Base-by-base conservation (phyloP, 2,888 invertebrate genomes). In the Eueremaeus valkanovi region DNA sequence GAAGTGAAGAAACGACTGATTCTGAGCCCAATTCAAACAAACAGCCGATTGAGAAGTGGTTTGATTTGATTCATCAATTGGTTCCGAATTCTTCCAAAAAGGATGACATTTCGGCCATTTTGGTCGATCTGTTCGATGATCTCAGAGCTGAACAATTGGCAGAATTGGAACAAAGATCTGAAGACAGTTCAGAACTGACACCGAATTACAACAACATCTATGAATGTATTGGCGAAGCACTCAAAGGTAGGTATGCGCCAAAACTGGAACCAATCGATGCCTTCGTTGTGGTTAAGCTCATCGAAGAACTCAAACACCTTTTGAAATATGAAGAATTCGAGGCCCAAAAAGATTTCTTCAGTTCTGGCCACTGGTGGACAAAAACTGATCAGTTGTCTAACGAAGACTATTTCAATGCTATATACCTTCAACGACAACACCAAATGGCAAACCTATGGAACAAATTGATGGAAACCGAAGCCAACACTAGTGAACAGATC, bases 11-110 rank as follows among this genome's bases (percentile, higher is more conserved):
- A 21, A 68, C 31, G 11, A 1, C 21, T 36, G 36, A 40, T 9
- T 6, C 40, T 1, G 68, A 68, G 2, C 13, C 68, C 2, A 68
- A 68, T n/a, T 18, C 40, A 8, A 8, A 21, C 3, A 68, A 68
- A 42, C 68, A 68, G 24, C 68, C 68, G 9, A 68, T 68, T 40
- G 68, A 68, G 68, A 68, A 68, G 42, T 68, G 68, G 68, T 40
- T 68, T 40, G 68, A 68, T 42, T n/a, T 68, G 8, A 40, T 68
- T 3, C 68, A 68, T 40, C 40, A 40, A 36, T n/a, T 33, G 21
- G n/a, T 68, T 24, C 68, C 68, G 40, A 40, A 21, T 3, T 2
- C 21, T 18, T n/a, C 24, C 11, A 36, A 40, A 24, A 68, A 68
- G 21, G 68, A 68, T 24, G 68, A 68, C 40, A 68, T 68, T 24